Evolutionary conservation across 2,888 invertebrate species (phyloP).

Genomic region (Imbricaverruca yamaguchii): DNA sequence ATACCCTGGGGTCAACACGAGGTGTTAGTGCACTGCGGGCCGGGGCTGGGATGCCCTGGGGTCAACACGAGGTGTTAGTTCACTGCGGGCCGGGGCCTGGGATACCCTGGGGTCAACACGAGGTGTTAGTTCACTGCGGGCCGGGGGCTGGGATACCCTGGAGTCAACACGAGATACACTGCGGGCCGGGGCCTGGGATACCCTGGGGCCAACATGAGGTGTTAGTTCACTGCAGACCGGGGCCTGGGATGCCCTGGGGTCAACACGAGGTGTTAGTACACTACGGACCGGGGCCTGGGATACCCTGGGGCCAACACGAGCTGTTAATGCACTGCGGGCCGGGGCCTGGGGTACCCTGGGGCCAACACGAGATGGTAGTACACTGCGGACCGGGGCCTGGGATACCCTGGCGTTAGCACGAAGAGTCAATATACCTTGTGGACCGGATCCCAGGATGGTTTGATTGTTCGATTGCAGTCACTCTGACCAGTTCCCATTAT

Average conservation of each 20-base stretch:
- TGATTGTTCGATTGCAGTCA: too few relatives aligned
- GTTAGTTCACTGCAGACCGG: neutral
- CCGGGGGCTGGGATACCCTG: slow-evolving; percentile 91
- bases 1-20: slow-evolving; percentile 52
- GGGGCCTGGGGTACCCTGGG: too few relatives aligned
- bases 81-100: neutral
- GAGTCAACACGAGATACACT: too few relatives aligned
- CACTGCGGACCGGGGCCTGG: slow-evolving; percentile 76
- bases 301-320: neutral
- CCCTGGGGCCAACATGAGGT: neutral
- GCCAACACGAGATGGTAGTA: too few relatives aligned
- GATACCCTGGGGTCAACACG: neutral
- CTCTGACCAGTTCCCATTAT: too few relatives aligned
- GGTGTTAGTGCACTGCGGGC: too few relatives aligned
- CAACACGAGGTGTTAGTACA: too few relatives aligned
- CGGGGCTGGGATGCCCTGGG: too few relatives aligned
- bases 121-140: slow-evolving; percentile 39
- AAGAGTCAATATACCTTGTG: neutral
- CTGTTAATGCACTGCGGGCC: too few relatives aligned
- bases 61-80: neutral
- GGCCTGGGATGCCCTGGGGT: slow-evolving; percentile 67
- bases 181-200: too few relatives aligned
- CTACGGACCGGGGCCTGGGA: too few relatives aligned
- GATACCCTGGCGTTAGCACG: slow-evolving; percentile 59
- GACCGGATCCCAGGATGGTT: too few relatives aligned